Evolutionary conservation across 2,797 vertebrate species (phyloP).

Genomic region (Glossophaga mutica): DNA sequence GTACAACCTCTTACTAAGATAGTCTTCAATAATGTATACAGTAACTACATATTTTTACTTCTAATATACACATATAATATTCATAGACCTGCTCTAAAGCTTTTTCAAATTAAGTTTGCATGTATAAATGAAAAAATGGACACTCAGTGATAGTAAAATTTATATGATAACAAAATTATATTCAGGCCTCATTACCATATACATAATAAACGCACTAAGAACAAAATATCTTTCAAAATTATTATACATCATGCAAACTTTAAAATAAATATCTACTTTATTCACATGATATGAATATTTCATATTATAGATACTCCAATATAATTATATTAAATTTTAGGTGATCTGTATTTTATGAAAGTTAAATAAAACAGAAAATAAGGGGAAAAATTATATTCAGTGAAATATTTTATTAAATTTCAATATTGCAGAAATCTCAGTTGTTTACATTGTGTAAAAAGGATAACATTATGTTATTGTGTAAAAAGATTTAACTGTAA

Average conservation of each 20-base stretch:
- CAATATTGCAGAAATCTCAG: conserved; percentile 43
- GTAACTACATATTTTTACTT: conserved; percentile 64
- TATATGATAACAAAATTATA: conserved; percentile 58
- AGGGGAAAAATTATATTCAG: conserved; percentile 64
- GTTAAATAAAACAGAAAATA: conserved; percentile 69
- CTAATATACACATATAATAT: conserved; percentile 73
- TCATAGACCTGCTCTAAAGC: conserved; percentile 59
- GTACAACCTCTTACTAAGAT: conserved; percentile 73
- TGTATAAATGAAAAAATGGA: conserved; percentile 58
- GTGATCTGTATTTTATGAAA: conserved; percentile 58
- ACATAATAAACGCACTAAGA: conserved; percentile 20
- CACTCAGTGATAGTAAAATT: conserved; percentile 35
- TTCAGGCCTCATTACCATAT: neutral
- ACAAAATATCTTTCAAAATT: conserved; percentile 28
- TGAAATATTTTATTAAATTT: conserved; percentile 67
- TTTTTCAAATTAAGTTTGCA: conserved; percentile 65
- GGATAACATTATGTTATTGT: conserved; percentile 30
- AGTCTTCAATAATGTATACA: conserved; percentile 82
- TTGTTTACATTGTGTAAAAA: conserved; percentile 43
- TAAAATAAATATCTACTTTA: conserved; percentile 4
- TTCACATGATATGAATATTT: conserved; percentile 38
- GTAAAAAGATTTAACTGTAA: conserved; percentile 57
- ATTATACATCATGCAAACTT: neutral
- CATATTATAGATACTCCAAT: neutral
- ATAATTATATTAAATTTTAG: conserved; percentile 55